Evolutionary conservation across 2,888 invertebrate species (phyloP), one percentile per base, ranked within the genome.

Genomic region (Asteroscopus sphinx): DNA sequence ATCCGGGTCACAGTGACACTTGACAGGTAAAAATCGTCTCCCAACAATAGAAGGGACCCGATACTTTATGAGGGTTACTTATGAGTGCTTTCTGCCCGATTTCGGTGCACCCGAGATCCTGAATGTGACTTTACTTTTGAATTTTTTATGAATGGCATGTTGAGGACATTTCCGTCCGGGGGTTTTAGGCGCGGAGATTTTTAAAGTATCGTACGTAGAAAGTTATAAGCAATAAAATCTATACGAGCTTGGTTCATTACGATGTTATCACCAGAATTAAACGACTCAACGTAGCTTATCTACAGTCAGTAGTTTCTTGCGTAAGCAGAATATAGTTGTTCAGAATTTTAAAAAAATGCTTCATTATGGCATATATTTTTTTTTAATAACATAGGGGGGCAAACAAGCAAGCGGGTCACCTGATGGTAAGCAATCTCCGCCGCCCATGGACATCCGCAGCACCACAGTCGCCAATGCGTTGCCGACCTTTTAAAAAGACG

Each of bases 1-100:
- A 82, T 80, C 81, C 77, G 77, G 77, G 79, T 74, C 80, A 62
- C 76, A 72, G 69, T 68, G 75, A 71, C 76, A 78, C 81, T 81
- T 81, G 82, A 81, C 83, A 83, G 82, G 81, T 81, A 82, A 81
- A 81, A 83, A 79, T 78, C 80, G 81, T 65, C 72, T 40, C 69
- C 61, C 66, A 67, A 80, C 82, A 80, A 83, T 80, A 61, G 77
- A 75, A 74, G 76, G 77, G 75, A 52, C 68, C 73, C 76, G 76
- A 75, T 78, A 74, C 76, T 76, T 80, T 79, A 77, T 64, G 72
- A 77, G 82, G 82, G 81, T 82, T 77, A 74, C 76, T 76, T 79
- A 81, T 73, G 76, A 81, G 73, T 70, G 68, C 76, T 74, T 77
- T 77, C 39, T 58, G 65, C 44, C 44, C 45, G 70, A 61, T 72